Conservation (phyloP, 2,888 invertebrate genomes). For the Limnephilus lunatus region DNA sequence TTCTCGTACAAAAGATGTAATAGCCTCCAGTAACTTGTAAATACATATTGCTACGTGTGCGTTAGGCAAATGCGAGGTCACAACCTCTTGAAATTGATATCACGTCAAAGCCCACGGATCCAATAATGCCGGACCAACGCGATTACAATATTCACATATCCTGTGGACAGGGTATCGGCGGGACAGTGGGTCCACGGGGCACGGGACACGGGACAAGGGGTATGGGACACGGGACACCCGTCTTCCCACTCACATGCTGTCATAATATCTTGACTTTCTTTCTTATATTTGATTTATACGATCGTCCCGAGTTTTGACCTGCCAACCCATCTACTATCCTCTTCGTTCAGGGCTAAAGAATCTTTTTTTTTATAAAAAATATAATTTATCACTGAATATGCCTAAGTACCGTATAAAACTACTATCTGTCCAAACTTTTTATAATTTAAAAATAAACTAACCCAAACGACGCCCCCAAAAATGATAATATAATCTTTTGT, state of each 20-base stretch:
- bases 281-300: constrained; percentile 2
- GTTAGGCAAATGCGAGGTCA: background rate
- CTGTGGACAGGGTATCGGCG: background rate
- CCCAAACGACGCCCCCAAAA: too few relatives aligned
- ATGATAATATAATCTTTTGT: too few relatives aligned
- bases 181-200: background rate
- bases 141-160: background rate
- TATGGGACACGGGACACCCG: background rate
- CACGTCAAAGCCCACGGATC: background rate
- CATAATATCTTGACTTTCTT: background rate
- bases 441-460: too few relatives aligned
- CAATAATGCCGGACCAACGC: background rate
- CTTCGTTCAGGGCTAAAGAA: background rate
- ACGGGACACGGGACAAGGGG: background rate
- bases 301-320: constrained; percentile 2
- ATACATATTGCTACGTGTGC: too few relatives aligned
- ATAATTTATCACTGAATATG: background rate
- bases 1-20: too few relatives aligned
- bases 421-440: too few relatives aligned
- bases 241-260: background rate
- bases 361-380: background rate
- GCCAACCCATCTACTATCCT: background rate
- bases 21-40: too few relatives aligned
- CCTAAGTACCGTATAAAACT: background rate
- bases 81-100: background rate